phyloP scores from a whole-genome alignment of 1,140 invertebrate species.

The Neodiprion virginianus region DNA sequence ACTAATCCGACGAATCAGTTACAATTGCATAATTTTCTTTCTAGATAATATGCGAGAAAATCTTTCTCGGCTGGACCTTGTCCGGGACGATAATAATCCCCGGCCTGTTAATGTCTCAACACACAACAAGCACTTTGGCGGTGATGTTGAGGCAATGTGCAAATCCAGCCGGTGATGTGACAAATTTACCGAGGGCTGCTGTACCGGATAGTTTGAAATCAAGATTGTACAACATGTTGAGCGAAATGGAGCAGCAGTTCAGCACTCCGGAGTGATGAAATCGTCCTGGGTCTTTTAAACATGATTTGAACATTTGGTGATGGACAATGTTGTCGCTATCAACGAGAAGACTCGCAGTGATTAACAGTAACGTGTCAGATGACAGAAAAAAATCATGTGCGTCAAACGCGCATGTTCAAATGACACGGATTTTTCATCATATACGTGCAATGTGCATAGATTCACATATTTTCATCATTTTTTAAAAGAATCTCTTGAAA shows the following conservation, averaged over 20 bases:
- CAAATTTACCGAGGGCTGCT: constrained; percentile 52
- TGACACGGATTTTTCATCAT: no score
- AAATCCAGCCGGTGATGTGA: constrained; percentile 56
- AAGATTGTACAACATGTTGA: constrained; percentile 61
- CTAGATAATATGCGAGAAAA: constrained; percentile 69
- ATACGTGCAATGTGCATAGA: no score
- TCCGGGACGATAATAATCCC: constrained; percentile 68
- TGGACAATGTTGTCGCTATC: no score
- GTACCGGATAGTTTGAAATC: constrained; percentile 56
- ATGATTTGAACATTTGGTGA: no score
- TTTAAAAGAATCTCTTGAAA: no score
- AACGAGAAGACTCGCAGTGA: no score
- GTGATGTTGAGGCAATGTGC: constrained; percentile 65
- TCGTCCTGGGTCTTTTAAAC: no score
- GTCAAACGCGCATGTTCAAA: no score
- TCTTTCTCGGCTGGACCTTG: constrained; percentile 69
- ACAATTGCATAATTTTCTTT: constrained; percentile 23
- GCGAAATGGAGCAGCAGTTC: constrained; percentile 55
- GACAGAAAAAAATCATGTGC: no score
- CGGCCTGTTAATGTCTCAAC: constrained; percentile 65
- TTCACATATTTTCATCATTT: no score
- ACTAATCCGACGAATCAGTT: background rate
- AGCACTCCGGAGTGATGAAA: constrained; percentile 21
- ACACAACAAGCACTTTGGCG: constrained; percentile 63
- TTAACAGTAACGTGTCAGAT: no score